phyloP scores from a whole-genome alignment of 2,888 invertebrate genomes.

The Amphipoea lucens region DNA sequence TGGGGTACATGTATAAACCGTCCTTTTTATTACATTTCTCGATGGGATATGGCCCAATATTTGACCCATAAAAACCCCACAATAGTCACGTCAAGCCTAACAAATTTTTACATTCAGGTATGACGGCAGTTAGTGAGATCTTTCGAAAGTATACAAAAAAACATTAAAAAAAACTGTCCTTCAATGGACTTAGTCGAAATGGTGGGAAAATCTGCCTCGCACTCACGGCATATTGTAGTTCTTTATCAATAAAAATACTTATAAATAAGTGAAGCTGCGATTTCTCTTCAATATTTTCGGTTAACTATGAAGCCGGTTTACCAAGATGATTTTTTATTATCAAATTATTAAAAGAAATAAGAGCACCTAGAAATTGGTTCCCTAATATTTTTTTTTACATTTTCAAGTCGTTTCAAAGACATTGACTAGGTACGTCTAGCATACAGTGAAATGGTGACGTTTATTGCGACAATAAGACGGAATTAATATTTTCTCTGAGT shows the following conservation, averaged over 20 bases:
- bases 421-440: constrained; percentile 66
- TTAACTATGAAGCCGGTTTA: constrained; percentile 58
- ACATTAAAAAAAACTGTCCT: constrained; percentile 76
- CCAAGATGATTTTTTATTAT: constrained; percentile 49
- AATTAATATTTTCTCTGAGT: not conserved
- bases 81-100: constrained; percentile 70
- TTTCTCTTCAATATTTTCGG: constrained; percentile 48
- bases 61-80: constrained; percentile 65
- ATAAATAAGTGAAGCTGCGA: constrained; percentile 72
- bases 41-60: constrained; percentile 12
- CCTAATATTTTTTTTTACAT: constrained; percentile 65
- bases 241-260: constrained; percentile 80
- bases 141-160: constrained; percentile 82
- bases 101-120: constrained; percentile 69
- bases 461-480: constrained; percentile 32
- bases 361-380: constrained; percentile 76
- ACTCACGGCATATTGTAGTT: constrained; percentile 83
- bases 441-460: constrained; percentile 55
- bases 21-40: not conserved
- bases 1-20: not conserved
- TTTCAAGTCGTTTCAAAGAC: constrained; percentile 68
- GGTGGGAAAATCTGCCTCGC: constrained; percentile 88
- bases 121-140: constrained; percentile 86
- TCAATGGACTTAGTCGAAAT: constrained; percentile 82
- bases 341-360: constrained; percentile 64